Percentiles rank a stretch among this genome's conserved stretches.
These are phyloP conservation scores for Leptobrachium leishanense DNA, from an alignment of 2,113 vertebrate genomes.

Conservation along the genomic window DNA sequence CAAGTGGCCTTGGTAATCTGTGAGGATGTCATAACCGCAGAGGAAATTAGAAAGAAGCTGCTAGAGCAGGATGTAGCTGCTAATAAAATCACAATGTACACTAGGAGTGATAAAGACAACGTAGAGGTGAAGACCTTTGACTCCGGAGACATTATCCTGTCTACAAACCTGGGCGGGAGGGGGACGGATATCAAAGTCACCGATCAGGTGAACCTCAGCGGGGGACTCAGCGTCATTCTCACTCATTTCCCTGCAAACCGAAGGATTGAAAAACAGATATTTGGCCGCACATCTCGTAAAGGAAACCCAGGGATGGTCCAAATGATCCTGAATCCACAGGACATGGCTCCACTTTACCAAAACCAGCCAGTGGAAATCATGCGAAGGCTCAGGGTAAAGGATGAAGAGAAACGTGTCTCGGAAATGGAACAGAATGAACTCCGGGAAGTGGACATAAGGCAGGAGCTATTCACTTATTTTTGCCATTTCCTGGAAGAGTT, in stretches of 20 bases:
- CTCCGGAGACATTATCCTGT: no score
- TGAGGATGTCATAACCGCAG: no score
- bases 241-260: slow-evolving; percentile 17
- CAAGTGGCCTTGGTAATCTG: slow-evolving; percentile 59
- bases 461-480: no score
- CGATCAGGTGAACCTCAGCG: slow-evolving; percentile 53
- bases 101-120: no score
- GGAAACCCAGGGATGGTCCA: slow-evolving; percentile 40
- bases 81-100: slow-evolving; percentile 26
- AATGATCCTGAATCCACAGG: slow-evolving; percentile 55
- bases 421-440: slow-evolving; percentile 16
- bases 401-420: slow-evolving; percentile 1
- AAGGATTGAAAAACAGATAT: slow-evolving; percentile 61
- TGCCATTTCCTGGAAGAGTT: not conserved
- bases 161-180: slow-evolving; percentile 8
- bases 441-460: no score
- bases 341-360: slow-evolving; percentile 52
- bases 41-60: no score
- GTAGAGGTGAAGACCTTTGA: no score
- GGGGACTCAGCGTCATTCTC: slow-evolving; percentile 14
- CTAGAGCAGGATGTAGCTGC: slow-evolving; percentile 60
- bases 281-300: slow-evolving; percentile 27
- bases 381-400: not conserved
- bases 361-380: no score
- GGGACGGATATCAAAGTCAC: slow-evolving; percentile 61